Evolutionary conservation across 2,797 vertebrate genomes (phyloP).

Genomic region (Danio aesculapii): DNA sequence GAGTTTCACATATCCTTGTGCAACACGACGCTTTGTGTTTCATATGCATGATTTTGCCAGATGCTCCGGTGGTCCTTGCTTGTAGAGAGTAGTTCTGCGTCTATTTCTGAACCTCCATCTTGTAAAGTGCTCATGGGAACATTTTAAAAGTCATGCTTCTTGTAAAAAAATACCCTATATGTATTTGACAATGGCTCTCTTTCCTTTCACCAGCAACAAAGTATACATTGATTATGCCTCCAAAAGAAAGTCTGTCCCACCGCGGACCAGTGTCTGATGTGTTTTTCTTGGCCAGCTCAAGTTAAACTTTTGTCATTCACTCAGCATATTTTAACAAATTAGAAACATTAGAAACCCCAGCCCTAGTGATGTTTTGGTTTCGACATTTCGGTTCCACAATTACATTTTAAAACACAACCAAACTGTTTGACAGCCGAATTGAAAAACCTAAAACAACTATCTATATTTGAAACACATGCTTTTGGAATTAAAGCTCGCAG

Average conservation of each 20-base stretch:
- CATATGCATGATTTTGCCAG: constrained; percentile 38
- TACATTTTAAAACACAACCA: constrained; percentile 74
- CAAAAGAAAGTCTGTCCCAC: constrained; percentile 76
- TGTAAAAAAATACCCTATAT: constrained; percentile 36
- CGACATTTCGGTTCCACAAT: constrained; percentile 65
- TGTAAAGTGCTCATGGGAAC: constrained; percentile 46
- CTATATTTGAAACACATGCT: constrained; percentile 86
- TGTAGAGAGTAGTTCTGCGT: constrained; percentile 10
- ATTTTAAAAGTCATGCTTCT: constrained; percentile 43
- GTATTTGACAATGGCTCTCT: constrained; percentile 56
- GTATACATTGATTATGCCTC: constrained; percentile 76
- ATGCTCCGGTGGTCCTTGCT: constrained; percentile 40
- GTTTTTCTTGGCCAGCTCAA: constrained; percentile 67
- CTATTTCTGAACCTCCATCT: constrained; percentile 44
- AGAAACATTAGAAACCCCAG: constrained; percentile 73
- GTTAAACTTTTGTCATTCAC: constrained; percentile 78
- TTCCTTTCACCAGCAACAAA: constrained; percentile 80
- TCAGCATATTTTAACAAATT: constrained; percentile 70
- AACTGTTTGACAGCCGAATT: constrained; percentile 72
- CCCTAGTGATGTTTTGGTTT: constrained; percentile 72
- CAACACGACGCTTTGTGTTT: constrained; percentile 34
- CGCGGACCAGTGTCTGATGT: constrained; percentile 67
- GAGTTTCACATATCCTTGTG: constrained; percentile 31
- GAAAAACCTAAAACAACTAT: constrained; percentile 83
- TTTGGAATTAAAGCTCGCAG: constrained; percentile 75